These are phyloP conservation scores for Metopia argyrocephala DNA, from an alignment of 2,888 invertebrate genomes.

Conservation along the genomic window DNA sequence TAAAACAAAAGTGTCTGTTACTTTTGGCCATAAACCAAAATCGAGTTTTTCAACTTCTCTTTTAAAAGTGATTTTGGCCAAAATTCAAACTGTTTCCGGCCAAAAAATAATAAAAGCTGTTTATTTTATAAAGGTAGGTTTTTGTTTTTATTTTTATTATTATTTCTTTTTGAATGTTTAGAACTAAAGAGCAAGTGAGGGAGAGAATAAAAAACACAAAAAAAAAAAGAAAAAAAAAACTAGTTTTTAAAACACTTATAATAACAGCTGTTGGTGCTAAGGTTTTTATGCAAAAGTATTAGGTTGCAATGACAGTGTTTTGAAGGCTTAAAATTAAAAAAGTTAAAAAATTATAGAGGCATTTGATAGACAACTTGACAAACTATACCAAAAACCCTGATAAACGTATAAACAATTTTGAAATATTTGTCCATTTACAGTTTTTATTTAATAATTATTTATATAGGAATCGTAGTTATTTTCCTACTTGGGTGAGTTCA, in stretches of 20 bases:
- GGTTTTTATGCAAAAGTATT: background rate
- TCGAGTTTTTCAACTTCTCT: conserved; percentile 1
- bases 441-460: no score
- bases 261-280: conserved; percentile 34
- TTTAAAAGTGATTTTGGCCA: background rate
- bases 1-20: background rate
- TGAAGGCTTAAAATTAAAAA: background rate
- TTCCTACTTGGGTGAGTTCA: no score
- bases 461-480: no score
- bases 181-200: conserved; percentile 35
- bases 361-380: background rate
- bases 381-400: no score
- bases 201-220: background rate
- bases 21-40: background rate
- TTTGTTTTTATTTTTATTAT: background rate
- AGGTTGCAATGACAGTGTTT: background rate
- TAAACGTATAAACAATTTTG: no score
- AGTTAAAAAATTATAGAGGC: no score
- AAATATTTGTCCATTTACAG: no score
- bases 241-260: background rate
- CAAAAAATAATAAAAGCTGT: conserved; percentile 21
- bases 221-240: no score
- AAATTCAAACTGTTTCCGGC: conserved; percentile 33
- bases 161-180: background rate
- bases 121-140: conserved; percentile 16